Percentiles rank a stretch among this genome's conserved stretches.
Evolutionary conservation across 2,888 invertebrate species (phyloP).

Genomic region (Abrostola tripartita): DNA sequence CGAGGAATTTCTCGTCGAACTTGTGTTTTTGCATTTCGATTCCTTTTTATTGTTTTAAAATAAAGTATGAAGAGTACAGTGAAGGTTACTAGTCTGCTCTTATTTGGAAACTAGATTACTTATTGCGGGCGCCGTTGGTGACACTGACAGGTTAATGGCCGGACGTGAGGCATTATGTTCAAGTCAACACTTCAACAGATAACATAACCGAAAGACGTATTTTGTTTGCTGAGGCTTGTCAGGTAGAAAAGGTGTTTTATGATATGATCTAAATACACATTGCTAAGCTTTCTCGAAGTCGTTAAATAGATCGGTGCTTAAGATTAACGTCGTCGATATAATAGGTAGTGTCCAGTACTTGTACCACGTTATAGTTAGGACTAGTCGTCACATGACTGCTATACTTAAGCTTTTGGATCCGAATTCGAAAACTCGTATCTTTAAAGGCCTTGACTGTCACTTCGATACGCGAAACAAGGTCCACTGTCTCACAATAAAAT

Average conservation of each 20-base stretch:
- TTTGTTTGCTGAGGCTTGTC: constrained; percentile 17
- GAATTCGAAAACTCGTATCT: too few relatives aligned
- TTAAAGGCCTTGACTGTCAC: too few relatives aligned
- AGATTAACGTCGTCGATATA: too few relatives aligned
- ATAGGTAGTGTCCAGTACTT: too few relatives aligned
- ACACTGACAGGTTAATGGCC: constrained; percentile 45
- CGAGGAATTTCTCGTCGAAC: not conserved
- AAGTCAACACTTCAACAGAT: constrained; percentile 33
- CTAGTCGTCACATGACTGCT: too few relatives aligned
- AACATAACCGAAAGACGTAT: constrained; percentile 21
- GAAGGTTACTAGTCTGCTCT: constrained; percentile 5
- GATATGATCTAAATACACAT: constrained; percentile 30
- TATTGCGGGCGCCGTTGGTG: constrained; percentile 24
- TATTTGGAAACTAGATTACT: constrained; percentile 17
- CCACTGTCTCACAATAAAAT: too few relatives aligned
- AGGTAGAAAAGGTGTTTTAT: constrained; percentile 23
- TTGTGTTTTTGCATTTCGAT: constrained; percentile 1
- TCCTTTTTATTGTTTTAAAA: not conserved
- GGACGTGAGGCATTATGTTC: constrained; percentile 35
- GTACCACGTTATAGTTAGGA: too few relatives aligned
- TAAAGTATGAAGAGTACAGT: not conserved
- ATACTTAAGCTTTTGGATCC: too few relatives aligned
- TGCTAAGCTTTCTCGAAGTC: constrained; percentile 17
- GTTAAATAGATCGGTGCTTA: not conserved
- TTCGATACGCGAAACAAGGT: too few relatives aligned